Evolutionary conservation across 2,888 invertebrate species (phyloP), one percentile per base, ranked within the genome.

Genomic region (Amorpha juglandis): DNA sequence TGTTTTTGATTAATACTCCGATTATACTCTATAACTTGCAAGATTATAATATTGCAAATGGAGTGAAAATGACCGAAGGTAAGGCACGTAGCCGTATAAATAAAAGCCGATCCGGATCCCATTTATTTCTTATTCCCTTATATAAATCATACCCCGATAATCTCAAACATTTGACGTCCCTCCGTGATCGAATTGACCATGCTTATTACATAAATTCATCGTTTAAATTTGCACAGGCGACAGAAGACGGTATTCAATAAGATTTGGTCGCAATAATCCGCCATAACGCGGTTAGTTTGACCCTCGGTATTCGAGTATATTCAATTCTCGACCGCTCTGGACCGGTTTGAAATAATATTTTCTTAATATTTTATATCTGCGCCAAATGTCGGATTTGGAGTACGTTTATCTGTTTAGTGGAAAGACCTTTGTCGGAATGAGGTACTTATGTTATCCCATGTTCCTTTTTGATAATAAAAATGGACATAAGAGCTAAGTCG

Each of bases 131-230:
- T 48, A 35, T 48, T 55, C 55, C 55, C 47, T 62, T 27, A n/a
- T 21, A 50, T 63, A 63, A 63, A 21, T 42, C 62, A 47, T 48
- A 63, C 14, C 19, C 52, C 12, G 35, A 66, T 53, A 67, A 51
- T 27, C 52, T 47, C 47, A 45, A 63, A 63, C 35, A 27, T 33
- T 19, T 9, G 12, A 45, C 33, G 48, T 35, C 62, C 72, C 65
- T 55, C 67, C 42, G 63, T 76, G 77, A 79, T 78, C 74, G 77
- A 78, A 77, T 78, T 74, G 71, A 63, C 70, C 48, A 38, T 68
- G 68, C 69, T 67, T 68, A 62, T 72, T 70, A 71, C 74, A 66
- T 69, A 71, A 71, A 71, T 71, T 72, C 63, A 71, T 70, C 77
- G 75, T 75, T 76, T 74, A 75, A 76, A 77, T 76, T 76, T 76